phyloP scores from a whole-genome alignment of 92 coral and sea anemone genomes.

The Galaxea fascicularis region DNA sequence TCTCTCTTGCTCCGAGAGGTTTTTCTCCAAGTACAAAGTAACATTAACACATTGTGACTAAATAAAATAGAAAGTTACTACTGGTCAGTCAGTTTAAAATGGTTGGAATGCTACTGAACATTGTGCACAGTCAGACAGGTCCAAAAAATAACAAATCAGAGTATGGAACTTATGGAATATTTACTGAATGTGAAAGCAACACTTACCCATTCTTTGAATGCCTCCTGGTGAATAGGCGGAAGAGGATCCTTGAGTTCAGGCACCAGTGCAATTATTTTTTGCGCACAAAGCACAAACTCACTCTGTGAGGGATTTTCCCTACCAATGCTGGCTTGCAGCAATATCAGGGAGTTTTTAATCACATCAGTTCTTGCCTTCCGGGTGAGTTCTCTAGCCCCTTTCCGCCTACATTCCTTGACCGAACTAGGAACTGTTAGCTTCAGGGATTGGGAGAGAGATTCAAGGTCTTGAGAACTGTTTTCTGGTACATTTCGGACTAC shows the following conservation, averaged over 20 bases:
- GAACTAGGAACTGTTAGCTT: not conserved
- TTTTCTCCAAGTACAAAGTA: too few species aligned
- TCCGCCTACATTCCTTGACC: not conserved
- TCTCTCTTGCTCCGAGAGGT: too few species aligned
- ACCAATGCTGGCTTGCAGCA: not conserved
- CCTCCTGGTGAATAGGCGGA: not conserved
- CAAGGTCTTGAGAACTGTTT: not conserved
- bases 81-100: too few species aligned
- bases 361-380: not conserved
- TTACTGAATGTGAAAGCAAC: not conserved
- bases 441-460: not conserved
- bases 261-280: not conserved
- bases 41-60: too few species aligned
- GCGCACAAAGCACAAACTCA: conserved; percentile 7
- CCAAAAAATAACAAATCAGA: too few species aligned
- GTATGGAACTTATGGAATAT: too few species aligned
- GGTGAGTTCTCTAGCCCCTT: not conserved
- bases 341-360: not conserved
- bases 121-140: too few species aligned
- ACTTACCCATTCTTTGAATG: conserved; percentile 8
- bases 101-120: too few species aligned
- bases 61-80: too few species aligned
- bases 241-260: conserved; percentile 1
- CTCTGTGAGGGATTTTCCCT: not conserved
- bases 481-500: too few species aligned